These are phyloP conservation scores for Isichthys henryi DNA, from an alignment of 2,113 vertebrate species.

Conservation along the genomic window DNA sequence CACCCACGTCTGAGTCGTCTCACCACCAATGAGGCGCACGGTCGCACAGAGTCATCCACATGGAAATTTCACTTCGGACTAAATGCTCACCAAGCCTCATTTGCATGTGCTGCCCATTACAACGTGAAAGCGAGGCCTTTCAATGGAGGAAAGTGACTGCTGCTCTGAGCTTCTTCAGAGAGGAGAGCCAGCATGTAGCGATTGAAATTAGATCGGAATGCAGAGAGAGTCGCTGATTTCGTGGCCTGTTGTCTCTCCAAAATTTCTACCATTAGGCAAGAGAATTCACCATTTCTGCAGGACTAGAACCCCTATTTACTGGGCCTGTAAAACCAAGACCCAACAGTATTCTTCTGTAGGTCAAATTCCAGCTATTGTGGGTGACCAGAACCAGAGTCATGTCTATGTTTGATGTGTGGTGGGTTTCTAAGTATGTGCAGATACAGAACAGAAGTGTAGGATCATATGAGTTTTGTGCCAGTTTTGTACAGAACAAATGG, in stretches of 20 bases:
- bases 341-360: not conserved
- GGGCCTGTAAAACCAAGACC: not conserved
- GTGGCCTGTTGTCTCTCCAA: not conserved
- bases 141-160: not conserved
- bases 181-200: not conserved
- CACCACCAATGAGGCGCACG: not conserved
- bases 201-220: not conserved
- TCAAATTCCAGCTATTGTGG: not conserved
- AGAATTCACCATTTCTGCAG: not conserved
- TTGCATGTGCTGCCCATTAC: not conserved
- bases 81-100: not conserved
- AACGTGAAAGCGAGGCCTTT: not conserved
- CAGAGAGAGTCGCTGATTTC: not conserved
- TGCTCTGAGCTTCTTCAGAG: not conserved
- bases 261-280: not conserved
- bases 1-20: not conserved
- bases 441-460: not conserved
- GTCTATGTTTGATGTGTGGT: not conserved
- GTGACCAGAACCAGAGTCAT: not conserved
- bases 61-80: not conserved
- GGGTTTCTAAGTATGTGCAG: not conserved
- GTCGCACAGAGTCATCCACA: not conserved
- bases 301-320: not conserved
- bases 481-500: not conserved
- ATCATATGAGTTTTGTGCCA: not conserved